Conservation (phyloP, 1,140 invertebrate genomes). For the Chymomyza costata region DNA sequence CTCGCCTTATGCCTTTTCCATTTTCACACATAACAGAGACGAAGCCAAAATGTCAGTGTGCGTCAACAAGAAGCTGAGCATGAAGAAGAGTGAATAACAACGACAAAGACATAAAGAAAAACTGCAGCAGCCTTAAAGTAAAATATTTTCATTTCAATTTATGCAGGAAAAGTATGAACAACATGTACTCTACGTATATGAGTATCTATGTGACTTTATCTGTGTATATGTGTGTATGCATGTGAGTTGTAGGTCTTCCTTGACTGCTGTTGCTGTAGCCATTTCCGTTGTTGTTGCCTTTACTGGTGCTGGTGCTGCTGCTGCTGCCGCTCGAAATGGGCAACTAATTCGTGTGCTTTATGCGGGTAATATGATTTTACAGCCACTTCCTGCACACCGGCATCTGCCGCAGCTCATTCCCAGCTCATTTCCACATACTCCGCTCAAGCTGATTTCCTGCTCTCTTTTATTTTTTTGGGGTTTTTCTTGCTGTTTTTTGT, state of each 20-base stretch:
- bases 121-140: background rate
- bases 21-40: background rate
- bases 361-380: constrained; percentile 39
- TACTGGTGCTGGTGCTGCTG: constrained; percentile 4
- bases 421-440: constrained; percentile 37
- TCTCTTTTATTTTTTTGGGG: constrained; percentile 9
- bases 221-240: background rate
- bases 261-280: no score
- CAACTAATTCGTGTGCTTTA: constrained; percentile 41
- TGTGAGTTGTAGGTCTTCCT: background rate
- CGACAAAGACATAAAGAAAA: background rate
- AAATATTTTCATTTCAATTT: background rate
- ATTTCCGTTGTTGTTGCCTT: no score
- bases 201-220: background rate
- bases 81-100: background rate
- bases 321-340: constrained; percentile 23
- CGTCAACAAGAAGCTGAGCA: background rate
- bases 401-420: background rate
- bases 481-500: constrained; percentile 49
- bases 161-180: no score
- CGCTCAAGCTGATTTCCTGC: constrained; percentile 35
- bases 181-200: no score
- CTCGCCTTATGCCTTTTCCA: no score
- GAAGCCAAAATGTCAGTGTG: background rate
- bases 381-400: constrained; percentile 3